Conservation (phyloP, 2,888 invertebrate species). For the Cantharis rufa region DNA sequence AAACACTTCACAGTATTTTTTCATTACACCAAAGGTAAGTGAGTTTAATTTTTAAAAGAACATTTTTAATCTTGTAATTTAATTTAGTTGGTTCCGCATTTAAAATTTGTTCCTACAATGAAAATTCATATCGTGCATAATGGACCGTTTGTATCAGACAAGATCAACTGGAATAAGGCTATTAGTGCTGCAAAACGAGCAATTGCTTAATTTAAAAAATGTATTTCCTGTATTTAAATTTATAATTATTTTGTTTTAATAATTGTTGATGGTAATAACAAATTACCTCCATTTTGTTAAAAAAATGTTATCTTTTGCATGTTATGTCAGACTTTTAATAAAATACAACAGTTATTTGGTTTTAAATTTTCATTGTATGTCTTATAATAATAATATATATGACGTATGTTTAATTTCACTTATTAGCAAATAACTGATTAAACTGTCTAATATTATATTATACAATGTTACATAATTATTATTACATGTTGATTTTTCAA, state of each 20-base stretch:
- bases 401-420: neutral
- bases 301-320: neutral
- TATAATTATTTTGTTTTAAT: neutral
- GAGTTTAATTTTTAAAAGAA: neutral
- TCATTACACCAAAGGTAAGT: conserved; percentile 89
- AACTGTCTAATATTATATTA: neutral
- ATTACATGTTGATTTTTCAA: neutral
- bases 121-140: conserved; percentile 80
- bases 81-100: conserved; percentile 71
- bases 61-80: conserved; percentile 7
- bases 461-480: neutral
- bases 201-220: neutral
- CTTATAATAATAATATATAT: neutral
- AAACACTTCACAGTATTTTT: conserved; percentile 82
- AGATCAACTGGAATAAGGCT: conserved; percentile 52
- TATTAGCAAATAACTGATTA: neutral
- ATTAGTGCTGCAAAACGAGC: conserved; percentile 2
- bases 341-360: neutral
- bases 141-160: conserved; percentile 59
- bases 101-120: conserved; percentile 70
- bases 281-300: neutral
- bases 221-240: neutral
- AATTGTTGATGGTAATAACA: neutral
- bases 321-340: neutral
- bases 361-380: neutral